Evolutionary conservation across 2,113 vertebrate species (phyloP).

Genomic region (Toxotes chatareus): DNA sequence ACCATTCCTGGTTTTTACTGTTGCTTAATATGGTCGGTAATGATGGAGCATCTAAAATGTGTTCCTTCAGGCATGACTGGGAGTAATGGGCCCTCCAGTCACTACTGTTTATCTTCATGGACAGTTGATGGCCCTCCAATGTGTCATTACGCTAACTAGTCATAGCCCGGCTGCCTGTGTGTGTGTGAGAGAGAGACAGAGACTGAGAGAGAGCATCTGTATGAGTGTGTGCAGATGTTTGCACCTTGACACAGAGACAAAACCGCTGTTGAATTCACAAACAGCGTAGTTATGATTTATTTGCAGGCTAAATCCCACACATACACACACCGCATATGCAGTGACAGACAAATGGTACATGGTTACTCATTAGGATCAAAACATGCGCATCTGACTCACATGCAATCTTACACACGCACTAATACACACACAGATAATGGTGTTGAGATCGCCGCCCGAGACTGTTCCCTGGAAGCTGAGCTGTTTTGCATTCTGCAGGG

Average conservation of each 20-base stretch:
- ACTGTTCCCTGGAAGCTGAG: slow-evolving; percentile 61
- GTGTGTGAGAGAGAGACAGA: slow-evolving; percentile 22
- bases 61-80: slow-evolving; percentile 70
- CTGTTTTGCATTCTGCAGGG: slow-evolving; percentile 73
- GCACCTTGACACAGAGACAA: slow-evolving; percentile 39
- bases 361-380: slow-evolving; percentile 38
- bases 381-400: slow-evolving; percentile 9
- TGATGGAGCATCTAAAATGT: slow-evolving; percentile 60
- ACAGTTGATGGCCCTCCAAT: slow-evolving; percentile 77
- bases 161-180: slow-evolving; percentile 45
- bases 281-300: slow-evolving; percentile 7
- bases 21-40: slow-evolving; percentile 65
- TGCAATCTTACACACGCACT: slow-evolving; percentile 7
- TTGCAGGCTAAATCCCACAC: slow-evolving; percentile 17
- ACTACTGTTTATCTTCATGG: slow-evolving; percentile 80
- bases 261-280: slow-evolving; percentile 2
- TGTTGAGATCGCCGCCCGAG: slow-evolving; percentile 24
- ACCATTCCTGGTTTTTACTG: slow-evolving; percentile 37
- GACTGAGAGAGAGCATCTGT: slow-evolving; percentile 20
- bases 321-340: slow-evolving; percentile 11
- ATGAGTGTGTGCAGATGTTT: slow-evolving; percentile 31
- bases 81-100: slow-evolving; percentile 78
- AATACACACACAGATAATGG: slow-evolving; percentile 29
- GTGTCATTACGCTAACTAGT: slow-evolving; percentile 80
- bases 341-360: slow-evolving; percentile 13